phyloP scores from a whole-genome alignment of 2,113 vertebrate genomes.

The Steatornis caripensis region DNA sequence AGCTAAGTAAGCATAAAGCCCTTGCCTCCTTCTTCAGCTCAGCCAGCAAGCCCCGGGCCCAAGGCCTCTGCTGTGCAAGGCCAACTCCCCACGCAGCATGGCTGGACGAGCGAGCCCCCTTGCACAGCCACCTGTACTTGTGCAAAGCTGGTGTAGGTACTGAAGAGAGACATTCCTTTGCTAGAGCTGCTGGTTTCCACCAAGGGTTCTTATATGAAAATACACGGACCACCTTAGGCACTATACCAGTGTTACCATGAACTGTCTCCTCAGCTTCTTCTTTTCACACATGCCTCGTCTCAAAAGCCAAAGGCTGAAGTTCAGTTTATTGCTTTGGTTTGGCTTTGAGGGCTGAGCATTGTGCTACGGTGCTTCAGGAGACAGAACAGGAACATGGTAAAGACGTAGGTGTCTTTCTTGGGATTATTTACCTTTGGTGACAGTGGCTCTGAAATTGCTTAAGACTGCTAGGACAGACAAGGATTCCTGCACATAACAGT shows the following conservation, averaged over 20 bases:
- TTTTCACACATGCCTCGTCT: not conserved
- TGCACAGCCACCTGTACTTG: not conserved
- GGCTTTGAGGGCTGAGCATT: not conserved
- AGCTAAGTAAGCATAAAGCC: not conserved
- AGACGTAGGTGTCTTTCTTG: not conserved
- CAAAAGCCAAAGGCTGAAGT: not conserved
- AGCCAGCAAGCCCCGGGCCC: not conserved
- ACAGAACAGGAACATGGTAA: not conserved
- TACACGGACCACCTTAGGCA: not conserved
- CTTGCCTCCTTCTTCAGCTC: not conserved
- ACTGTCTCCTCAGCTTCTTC: not conserved
- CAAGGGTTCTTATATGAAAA: not conserved
- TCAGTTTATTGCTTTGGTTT: not conserved
- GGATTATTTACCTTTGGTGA: not conserved
- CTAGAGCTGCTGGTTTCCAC: not conserved
- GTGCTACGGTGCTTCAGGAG: not conserved
- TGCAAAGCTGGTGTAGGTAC: not conserved
- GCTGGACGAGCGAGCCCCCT: accelerated
- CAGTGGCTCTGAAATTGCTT: not conserved
- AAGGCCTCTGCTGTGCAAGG: accelerated
- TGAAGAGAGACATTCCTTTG: not conserved
- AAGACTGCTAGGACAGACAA: not conserved
- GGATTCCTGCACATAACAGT: not conserved
- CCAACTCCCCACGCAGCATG: accelerated
- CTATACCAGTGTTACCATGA: not conserved